Conservation (phyloP, 1,140 invertebrate genomes). For the Marisa cornuarietis region DNA sequence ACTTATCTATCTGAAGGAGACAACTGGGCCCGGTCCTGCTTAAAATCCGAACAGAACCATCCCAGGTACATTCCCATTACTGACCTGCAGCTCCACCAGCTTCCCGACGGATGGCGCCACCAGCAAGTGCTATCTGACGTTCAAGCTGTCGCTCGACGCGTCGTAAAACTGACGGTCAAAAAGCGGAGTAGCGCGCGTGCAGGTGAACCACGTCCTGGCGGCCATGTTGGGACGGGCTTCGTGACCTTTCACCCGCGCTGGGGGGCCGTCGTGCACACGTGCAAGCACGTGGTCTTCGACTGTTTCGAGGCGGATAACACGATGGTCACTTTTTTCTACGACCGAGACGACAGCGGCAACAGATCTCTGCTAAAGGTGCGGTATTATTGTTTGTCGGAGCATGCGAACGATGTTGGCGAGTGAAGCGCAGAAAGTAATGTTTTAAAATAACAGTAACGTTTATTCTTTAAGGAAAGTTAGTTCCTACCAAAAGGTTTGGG, state of each 20-base stretch:
- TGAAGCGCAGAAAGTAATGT: too few species aligned
- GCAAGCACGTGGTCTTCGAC: conserved; percentile 29
- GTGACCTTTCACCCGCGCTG: conserved; percentile 20
- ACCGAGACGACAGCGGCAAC: neutral
- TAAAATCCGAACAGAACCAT: neutral
- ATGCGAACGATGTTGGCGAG: too few species aligned
- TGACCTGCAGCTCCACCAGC: conserved; percentile 13
- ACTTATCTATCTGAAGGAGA: neutral
- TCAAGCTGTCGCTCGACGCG: conserved; percentile 3
- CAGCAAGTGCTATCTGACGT: conserved; percentile 12
- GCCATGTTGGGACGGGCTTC: conserved; percentile 23
- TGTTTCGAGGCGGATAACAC: conserved; percentile 24
- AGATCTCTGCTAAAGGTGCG: neutral
- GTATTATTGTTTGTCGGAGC: neutral
- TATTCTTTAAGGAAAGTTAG: too few species aligned
- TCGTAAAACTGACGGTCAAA: conserved; percentile 12
- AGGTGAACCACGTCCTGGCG: neutral
- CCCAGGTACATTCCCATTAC: conserved; percentile 8
- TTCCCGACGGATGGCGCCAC: conserved; percentile 17
- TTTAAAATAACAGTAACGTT: too few species aligned
- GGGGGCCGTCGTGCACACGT: conserved; percentile 19
- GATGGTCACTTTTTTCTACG: conserved; percentile 23
- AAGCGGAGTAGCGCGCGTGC: conserved; percentile 6
- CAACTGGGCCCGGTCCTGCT: neutral
- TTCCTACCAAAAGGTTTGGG: too few species aligned